Evolutionary conservation across 2,113 vertebrate genomes (phyloP), one percentile per base, ranked within the genome.

Genomic region (Phocoena sinus): DNA sequence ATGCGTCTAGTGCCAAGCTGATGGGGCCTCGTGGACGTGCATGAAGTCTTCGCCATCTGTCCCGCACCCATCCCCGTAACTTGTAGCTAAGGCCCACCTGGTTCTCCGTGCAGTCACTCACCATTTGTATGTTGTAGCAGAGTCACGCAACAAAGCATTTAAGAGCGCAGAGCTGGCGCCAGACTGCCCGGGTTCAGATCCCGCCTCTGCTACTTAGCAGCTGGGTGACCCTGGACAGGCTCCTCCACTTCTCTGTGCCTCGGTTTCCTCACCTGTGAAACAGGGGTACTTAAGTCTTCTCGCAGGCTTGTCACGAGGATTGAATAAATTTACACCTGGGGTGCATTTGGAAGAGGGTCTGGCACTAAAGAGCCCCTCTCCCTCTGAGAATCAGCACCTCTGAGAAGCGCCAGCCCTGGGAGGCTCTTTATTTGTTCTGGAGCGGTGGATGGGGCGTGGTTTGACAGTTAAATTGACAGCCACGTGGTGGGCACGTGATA

Each of bases 81-180:
- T 33, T 8, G 63, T 41, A 38, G 70, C 70, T 12, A 25, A 71
- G 23, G 36, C 20, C 20, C 28, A 63, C 28, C 68, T 23, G 36
- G 21, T 1, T 38, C 68, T 71, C 68, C 36, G 3, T 71, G 25
- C 68, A 41, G 5, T 25, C 21, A 26, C 13, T 41, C 70, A 41
- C 18, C 21, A 12, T 25, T 25, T 6, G 5, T 7, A 12, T 13
- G 0, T 3, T 73, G 62, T 31, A 25, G 41, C 89, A 5, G 44
- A 21, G 62, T 0, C 62, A 20, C 26, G 0, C 15, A 17, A 11
- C n/a, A 11, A 11, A 28, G 58, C 13, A 0, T 26, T 26, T 13
- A 20, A 13, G 47, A 36, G n/a, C 17, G 0, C 8, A 63, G 74
- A 50, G 12, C 53, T 68, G 89, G 47, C 10, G 4, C 33, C 82